Evolutionary conservation across 2,888 invertebrate genomes (phyloP).

Genomic region (Chrysolina haemoptera): DNA sequence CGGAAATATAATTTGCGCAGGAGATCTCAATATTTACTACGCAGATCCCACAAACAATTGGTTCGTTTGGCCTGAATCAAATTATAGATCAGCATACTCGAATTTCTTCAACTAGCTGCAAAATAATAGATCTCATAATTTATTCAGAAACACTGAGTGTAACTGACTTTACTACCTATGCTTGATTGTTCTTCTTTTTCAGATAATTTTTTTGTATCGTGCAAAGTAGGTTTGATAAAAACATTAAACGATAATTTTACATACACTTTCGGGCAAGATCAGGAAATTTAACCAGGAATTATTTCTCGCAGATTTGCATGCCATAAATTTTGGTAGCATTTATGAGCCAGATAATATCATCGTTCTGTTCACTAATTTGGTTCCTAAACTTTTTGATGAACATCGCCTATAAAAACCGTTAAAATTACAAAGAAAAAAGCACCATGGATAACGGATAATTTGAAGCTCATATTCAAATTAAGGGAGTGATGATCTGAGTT

Average conservation of each 20-base stretch:
- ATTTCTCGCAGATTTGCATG: conserved; percentile 1
- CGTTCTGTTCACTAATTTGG: not conserved
- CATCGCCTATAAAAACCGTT: conserved; percentile 24
- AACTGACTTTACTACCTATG: too few relatives aligned
- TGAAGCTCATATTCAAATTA: not conserved
- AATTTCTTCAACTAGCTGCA: not conserved
- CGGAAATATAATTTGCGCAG: too few relatives aligned
- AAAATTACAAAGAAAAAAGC: not conserved
- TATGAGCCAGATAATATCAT: not conserved
- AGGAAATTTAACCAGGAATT: not conserved
- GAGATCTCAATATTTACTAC: too few relatives aligned
- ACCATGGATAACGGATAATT: conserved; percentile 27
- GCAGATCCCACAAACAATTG: too few relatives aligned
- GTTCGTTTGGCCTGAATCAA: too few relatives aligned
- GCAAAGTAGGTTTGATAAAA: conserved; percentile 8
- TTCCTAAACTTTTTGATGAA: conserved; percentile 6
- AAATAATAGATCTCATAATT: conserved; percentile 17
- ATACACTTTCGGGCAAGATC: conserved; percentile 20
- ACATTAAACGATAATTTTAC: not conserved
- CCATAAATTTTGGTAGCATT: not conserved
- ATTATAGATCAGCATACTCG: conserved; percentile 9
- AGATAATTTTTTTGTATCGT: conserved; percentile 22
- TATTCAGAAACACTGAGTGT: conserved; percentile 5
- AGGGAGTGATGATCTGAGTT: too few relatives aligned
- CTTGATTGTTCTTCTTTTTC: conserved; percentile 14